Evolutionary conservation across 2,113 vertebrate species (phyloP), one percentile per base, ranked within the genome.

Genomic region (Pontoporia blainvillei): DNA sequence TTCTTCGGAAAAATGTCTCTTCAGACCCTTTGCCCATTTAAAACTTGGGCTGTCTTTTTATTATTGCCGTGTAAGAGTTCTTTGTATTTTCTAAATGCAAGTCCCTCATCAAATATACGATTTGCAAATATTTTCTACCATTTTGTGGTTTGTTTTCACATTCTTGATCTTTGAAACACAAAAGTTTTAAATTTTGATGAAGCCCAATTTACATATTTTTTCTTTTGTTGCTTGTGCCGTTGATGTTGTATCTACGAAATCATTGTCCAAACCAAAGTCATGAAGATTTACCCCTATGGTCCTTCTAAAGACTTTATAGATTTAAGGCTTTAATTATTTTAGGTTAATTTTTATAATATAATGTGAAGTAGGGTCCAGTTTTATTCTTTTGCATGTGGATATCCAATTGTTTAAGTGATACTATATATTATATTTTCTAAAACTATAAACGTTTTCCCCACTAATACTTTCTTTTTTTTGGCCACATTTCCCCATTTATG

Each of bases 241-340:
- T 93, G 44, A 7, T 69, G 9, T 62, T 76, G 12, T 62, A 71
- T 62, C 59, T 82, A 36, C 67, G 39, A 90, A 90, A 86, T 13
- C 41, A 27, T 11, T 75, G 27, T 23, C 44, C 66, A 78, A 85
- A 89, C 18, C 20, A 52, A 64, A 27, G 6, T 84, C 62, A n/a
- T 66, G 9, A 91, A 73, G 23, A 71, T 76, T 52, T 64, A 62
- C 29, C 34, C 8, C 0, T n/a, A 10, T 17, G 62, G n/a, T 86
- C 88, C 44, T 73, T 79, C 27, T 21, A 64, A 73, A 27, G 14
- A 34, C 34, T 83, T 93, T 14, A 31, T n/a, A 76, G 61, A 90
- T 61, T 90, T 94, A 75, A 27, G 15, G 76, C 59, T 87, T 61
- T 93, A 62, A 78, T 83, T 91, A 87, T 64, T 91, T 95, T 11